A percentile compares a stretch with the other conserved stretches of the same genome.
Evolutionary conservation across 2,888 invertebrate genomes (phyloP).

Genomic region (Pollenia amentaria): DNA sequence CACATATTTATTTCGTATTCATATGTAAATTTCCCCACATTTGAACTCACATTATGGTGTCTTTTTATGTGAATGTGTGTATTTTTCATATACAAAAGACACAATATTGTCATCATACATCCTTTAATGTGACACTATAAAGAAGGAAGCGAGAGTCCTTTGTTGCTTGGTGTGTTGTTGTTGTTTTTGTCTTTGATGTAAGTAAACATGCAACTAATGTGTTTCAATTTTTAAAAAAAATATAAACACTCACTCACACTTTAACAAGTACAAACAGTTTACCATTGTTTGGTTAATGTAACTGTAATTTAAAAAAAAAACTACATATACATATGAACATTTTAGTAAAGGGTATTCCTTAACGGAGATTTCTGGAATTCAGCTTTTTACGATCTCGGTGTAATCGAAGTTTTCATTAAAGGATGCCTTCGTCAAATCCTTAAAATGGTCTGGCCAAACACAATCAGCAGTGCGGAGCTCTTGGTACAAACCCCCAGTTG

Average conservation of each 20-base stretch:
- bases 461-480: too few species aligned
- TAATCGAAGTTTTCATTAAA: too few species aligned
- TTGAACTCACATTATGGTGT: conserved; percentile 52
- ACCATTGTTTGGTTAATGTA: conserved; percentile 68
- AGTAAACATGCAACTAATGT: conserved; percentile 73
- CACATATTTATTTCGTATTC: conserved; percentile 58
- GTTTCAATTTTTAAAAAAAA: conserved; percentile 65
- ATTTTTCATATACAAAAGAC: conserved; percentile 46
- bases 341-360: conserved; percentile 20
- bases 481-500: too few species aligned
- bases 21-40: conserved; percentile 70
- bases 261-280: conserved; percentile 31
- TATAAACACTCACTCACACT: conserved; percentile 40
- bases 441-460: too few species aligned
- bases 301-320: conserved; percentile 49
- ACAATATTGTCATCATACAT: conserved; percentile 72
- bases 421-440: too few species aligned
- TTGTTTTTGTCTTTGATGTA: conserved; percentile 62
- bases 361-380: background rate
- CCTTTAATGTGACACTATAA: conserved; percentile 65
- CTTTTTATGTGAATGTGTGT: conserved; percentile 1
- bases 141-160: conserved; percentile 61
- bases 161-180: conserved; percentile 45
- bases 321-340: conserved; percentile 12
- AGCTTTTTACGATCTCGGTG: too few species aligned